Conservation (phyloP, 2,888 invertebrate genomes). For the Lobophora halterata region DNA sequence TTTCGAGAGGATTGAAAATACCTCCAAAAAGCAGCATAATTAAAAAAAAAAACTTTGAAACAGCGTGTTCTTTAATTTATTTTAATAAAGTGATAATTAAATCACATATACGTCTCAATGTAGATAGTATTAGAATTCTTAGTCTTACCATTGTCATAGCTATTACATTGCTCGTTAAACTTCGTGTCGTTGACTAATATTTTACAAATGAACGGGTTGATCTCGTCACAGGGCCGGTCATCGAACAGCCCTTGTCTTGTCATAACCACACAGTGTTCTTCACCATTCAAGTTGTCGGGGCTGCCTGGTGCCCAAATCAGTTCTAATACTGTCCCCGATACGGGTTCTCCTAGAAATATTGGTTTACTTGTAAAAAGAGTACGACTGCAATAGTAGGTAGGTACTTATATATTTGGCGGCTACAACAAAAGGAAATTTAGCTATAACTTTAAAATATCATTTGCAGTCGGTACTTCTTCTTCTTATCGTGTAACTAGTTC, state of each 20-base stretch:
- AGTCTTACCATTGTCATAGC: constrained; percentile 44
- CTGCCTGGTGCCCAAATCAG: constrained; percentile 50
- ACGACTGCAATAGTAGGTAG: too few species aligned
- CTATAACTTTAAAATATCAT: too few species aligned
- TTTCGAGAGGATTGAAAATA: too few species aligned
- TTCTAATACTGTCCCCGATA: constrained; percentile 44
- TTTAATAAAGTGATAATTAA: too few species aligned
- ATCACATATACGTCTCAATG: too few species aligned
- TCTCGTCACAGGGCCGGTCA: constrained; percentile 43
- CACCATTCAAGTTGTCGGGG: constrained; percentile 41
- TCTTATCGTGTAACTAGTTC: too few species aligned
- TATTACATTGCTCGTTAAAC: constrained; percentile 45
- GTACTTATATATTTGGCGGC: too few species aligned
- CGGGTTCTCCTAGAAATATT: constrained; percentile 41
- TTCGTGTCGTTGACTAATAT: constrained; percentile 41
- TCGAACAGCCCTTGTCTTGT: constrained; percentile 51
- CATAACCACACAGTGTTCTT: constrained; percentile 54
- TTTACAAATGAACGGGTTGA: constrained; percentile 53
- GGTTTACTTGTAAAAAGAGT: neutral
- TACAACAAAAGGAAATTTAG: too few species aligned
- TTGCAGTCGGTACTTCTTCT: too few species aligned
- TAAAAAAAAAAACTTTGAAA: too few species aligned
- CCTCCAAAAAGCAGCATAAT: too few species aligned
- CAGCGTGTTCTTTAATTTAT: too few species aligned
- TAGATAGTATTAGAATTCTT: neutral